Base-by-base conservation (phyloP, 2,888 invertebrate species). In the Microchrysa polita region DNA sequence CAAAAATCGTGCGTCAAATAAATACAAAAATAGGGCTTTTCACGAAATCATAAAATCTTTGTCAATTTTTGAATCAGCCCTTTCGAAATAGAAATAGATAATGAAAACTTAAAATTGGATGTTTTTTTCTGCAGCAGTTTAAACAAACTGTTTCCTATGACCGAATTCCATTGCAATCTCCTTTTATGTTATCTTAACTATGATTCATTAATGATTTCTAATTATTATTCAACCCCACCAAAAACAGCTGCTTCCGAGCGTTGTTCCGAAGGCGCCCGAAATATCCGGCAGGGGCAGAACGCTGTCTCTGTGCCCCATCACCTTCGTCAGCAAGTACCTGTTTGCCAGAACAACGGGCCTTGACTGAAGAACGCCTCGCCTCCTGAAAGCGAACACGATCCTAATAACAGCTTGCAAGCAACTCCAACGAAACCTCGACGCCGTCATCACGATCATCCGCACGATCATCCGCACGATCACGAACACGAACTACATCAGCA, bases 161-260 rank as follows among this genome's bases (percentile, higher is more conserved):
- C 27, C 27, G 27, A 34, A 34, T 34, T 34, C 27, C 27, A 34
- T 34, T 34, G 27, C 27, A 34, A 5, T 7, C 7, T 34, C 7
- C 27, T 34, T 34, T 7, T 5, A 34, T 34, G 4, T 34, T 2
- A 34, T 7, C 2, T 34, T 63, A 0, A 55, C 67, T 67, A 53
- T 52, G n/a, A n/a, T n/a, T n/a, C n/a, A n/a, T n/a, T n/a, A n/a
- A n/a, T n/a, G n/a, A n/a, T n/a, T n/a, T n/a, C n/a, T 16, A 20
- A 27, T 42, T 5, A 27, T 59, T 59, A 23, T 59, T 23, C 23
- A 63, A 12, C 40, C 34, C 5, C n/a, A 44, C 1, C 34, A 42
- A 16, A 69, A 27, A 82, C 86, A 91, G 88, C 92, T 91, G 94
- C 93, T 86, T 94, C 93, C 86, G 94, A 94, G 87, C 93, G 91